A percentile compares a stretch with the other conserved stretches of the same genome.
Evolutionary conservation across 2,888 invertebrate genomes (phyloP).

Genomic region (Cryptophagus acutangulus): DNA sequence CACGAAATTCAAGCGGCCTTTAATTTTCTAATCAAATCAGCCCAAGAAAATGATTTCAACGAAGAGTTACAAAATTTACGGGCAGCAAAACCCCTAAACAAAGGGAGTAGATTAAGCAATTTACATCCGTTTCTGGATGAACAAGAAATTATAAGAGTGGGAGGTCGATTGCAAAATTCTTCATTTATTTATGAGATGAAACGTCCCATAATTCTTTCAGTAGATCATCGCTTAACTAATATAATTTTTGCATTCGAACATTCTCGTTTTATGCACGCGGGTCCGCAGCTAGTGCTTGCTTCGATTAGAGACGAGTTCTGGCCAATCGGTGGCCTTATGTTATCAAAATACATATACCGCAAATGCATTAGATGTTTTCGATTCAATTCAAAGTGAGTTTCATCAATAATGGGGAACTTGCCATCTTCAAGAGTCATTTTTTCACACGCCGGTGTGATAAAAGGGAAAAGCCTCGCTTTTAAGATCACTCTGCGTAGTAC

Average conservation of each 20-base stretch:
- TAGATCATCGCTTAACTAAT: conserved; percentile 3
- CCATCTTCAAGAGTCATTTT: too few species aligned
- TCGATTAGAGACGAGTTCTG: conserved; percentile 4
- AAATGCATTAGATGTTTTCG: conserved; percentile 6
- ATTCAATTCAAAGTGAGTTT: conserved; percentile 3
- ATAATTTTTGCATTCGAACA: conserved; percentile 8
- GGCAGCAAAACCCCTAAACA: conserved; percentile 1
- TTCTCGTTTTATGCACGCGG: conserved; percentile 1
- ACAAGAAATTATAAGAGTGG: conserved; percentile 4
- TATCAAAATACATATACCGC: not conserved
- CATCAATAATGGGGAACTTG: conserved; percentile 11
- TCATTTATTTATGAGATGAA: not conserved
- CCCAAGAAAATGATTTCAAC: too few species aligned
- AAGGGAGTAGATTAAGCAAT: not conserved
- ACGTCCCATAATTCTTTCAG: conserved; percentile 7
- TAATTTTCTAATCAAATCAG: too few species aligned
- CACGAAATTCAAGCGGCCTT: too few species aligned
- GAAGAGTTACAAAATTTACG: too few species aligned
- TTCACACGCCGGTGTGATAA: too few species aligned
- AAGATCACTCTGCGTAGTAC: too few species aligned
- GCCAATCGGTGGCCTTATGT: not conserved
- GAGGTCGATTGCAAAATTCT: not conserved
- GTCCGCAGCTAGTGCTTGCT: not conserved
- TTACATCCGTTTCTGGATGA: conserved; percentile 2
- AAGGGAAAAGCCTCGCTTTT: too few species aligned